These are phyloP conservation scores for Lumbricus terrestris DNA, from an alignment of 2,888 invertebrate species.

Conservation along the genomic window DNA sequence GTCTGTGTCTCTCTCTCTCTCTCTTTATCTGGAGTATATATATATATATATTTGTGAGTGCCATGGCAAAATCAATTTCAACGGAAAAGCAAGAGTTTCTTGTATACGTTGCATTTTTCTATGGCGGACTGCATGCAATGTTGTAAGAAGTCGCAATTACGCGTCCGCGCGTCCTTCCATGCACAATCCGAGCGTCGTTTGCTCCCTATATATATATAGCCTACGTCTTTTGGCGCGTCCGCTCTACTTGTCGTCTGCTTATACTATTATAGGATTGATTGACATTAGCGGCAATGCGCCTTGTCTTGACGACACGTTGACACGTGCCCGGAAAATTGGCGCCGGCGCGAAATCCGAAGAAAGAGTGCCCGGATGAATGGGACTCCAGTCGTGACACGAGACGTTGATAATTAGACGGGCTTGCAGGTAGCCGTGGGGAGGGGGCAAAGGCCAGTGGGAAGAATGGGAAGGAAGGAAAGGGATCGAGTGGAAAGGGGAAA, in stretches of 20 bases:
- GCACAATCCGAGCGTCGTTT: neutral
- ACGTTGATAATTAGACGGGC: neutral
- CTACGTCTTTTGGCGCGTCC: neutral
- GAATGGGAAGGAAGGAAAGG: neutral
- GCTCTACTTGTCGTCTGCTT: neutral
- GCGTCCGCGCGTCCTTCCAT: neutral
- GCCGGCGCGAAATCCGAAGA: neutral
- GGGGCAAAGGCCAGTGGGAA: neutral
- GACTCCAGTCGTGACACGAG: neutral
- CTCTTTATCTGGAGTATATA: neutral
- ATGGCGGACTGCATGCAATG: neutral
- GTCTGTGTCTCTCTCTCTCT: neutral
- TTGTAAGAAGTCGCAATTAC: neutral
- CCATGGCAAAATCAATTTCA: neutral
- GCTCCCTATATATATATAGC: too few relatives aligned
- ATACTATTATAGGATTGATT: neutral
- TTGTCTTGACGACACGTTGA: constrained; percentile 3
- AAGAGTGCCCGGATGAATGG: neutral
- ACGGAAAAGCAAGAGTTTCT: neutral
- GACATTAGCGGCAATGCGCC: neutral
- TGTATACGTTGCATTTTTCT: neutral
- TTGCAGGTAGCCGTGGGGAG: neutral
- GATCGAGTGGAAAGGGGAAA: neutral
- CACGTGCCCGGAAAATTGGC: neutral
- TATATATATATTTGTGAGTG: neutral